Percentiles rank a stretch among this genome's conserved stretches.
Evolutionary conservation across 1,140 invertebrate species (phyloP).

Genomic region (Cotesia chilonis): DNA sequence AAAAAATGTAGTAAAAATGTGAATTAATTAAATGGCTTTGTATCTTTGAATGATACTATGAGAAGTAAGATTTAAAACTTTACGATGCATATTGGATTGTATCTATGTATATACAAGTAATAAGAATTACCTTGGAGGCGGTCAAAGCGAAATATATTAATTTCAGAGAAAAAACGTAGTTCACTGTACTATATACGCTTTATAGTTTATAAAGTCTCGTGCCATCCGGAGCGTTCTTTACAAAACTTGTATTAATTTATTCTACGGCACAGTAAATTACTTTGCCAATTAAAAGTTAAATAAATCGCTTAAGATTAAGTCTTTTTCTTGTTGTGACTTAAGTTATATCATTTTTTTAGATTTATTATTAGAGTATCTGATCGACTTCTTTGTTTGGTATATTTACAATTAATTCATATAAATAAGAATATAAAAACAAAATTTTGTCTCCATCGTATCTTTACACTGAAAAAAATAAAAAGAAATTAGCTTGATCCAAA

Average conservation of each 20-base stretch:
- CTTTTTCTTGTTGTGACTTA: background rate
- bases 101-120: background rate
- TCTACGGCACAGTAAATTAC: slow-evolving; percentile 25
- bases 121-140: background rate
- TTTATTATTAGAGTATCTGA: background rate
- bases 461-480: too few relatives aligned
- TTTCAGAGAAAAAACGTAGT: slow-evolving; percentile 25
- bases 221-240: slow-evolving; percentile 19
- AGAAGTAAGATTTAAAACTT: slow-evolving; percentile 19
- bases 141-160: slow-evolving; percentile 28
- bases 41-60: background rate
- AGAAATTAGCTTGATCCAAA: too few relatives aligned
- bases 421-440: too few relatives aligned
- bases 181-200: background rate
- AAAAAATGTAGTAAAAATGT: background rate
- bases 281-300: slow-evolving; percentile 32
- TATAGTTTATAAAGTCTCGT: slow-evolving; percentile 15
- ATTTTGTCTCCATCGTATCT: too few relatives aligned
- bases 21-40: background rate
- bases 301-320: background rate
- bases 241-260: slow-evolving; percentile 16
- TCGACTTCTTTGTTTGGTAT: background rate
- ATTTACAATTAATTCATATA: background rate
- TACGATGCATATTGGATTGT: slow-evolving; percentile 24
- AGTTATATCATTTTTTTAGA: background rate